Evolutionary conservation across 1,140 invertebrate species (phyloP), one percentile per base, ranked within the genome.

Genomic region (Bombus haemorrhoidalis): DNA sequence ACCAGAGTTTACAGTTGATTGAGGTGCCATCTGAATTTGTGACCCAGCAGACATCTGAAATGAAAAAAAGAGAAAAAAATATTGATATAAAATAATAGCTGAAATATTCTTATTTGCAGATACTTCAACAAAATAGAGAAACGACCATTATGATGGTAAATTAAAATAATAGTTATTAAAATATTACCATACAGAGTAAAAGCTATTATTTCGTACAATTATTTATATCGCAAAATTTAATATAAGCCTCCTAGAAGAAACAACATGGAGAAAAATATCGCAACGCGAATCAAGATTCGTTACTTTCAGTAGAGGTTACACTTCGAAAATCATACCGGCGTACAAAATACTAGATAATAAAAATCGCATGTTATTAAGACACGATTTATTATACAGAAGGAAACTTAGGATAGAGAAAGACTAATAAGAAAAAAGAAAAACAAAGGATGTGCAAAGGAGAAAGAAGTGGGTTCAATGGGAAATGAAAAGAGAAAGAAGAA

Each of bases 1-100:
- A 96, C 97, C 97, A 96, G 97, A 97, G 96, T 97, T 97, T 96
- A 97, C 96, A 95, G 97, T 97, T 95, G 97, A 97, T 96, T 98
- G 98, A 95, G 97, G 98, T 97, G 98, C 97, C 98, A 98, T 98
- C 97, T 98, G 98, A 97, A 98, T 97, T 97, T 98, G 97, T 96
- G 98, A 97, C 96, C 97, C 97, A 96, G 97, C 97, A 96, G 98
- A 98, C 98, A 98, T 98, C 98, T 98, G 96, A 91, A 98, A 97
- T 86, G n/a, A 68, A 80, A 72, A 47, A 64, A 64, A 62, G 12
- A 62, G 22, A 66, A 77, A 78, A 66, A 85, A 18, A 75, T 28
- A 59, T 73, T 32, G 34, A 74, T 81, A 57, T 81, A 81, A 85
- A 81, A 81, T 81, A 66, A 81, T 34, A 59, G 28, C 22, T 8